phyloP scores from a whole-genome alignment of 2,113 vertebrate species.

The Vulpes ferrilata region DNA sequence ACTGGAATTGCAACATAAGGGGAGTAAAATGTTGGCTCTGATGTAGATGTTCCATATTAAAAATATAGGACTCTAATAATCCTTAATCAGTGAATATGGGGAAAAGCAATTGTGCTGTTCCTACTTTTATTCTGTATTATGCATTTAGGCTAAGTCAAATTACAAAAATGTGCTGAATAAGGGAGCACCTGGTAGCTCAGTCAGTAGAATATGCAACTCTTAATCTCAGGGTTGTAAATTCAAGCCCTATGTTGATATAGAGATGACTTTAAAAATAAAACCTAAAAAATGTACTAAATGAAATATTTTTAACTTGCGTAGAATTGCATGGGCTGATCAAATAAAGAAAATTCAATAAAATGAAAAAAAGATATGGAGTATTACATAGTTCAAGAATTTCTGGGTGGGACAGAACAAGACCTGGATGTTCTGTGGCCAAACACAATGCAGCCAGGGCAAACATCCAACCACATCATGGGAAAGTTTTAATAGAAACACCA shows the following conservation, averaged over 20 bases:
- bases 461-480: not conserved
- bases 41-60: not conserved
- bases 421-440: not conserved
- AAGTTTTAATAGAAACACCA: constrained; percentile 11
- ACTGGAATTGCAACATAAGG: not conserved
- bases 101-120: not conserved
- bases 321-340: not conserved
- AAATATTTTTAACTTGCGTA: constrained; percentile 36
- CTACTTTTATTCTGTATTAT: constrained; percentile 36
- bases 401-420: not conserved
- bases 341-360: constrained; percentile 45
- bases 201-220: not conserved
- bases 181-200: not conserved
- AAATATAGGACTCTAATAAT: not conserved
- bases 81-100: not conserved
- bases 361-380: not conserved
- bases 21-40: not conserved
- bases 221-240: not conserved
- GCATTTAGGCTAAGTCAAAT: not conserved
- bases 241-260: not conserved
- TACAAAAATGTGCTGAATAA: not conserved
- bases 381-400: constrained; percentile 30
- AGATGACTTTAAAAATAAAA: not conserved
- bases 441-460: not conserved
- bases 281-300: constrained; percentile 24